Evolutionary conservation across 2,113 vertebrate species (phyloP).

Genomic region (Dinomys branickii): DNA sequence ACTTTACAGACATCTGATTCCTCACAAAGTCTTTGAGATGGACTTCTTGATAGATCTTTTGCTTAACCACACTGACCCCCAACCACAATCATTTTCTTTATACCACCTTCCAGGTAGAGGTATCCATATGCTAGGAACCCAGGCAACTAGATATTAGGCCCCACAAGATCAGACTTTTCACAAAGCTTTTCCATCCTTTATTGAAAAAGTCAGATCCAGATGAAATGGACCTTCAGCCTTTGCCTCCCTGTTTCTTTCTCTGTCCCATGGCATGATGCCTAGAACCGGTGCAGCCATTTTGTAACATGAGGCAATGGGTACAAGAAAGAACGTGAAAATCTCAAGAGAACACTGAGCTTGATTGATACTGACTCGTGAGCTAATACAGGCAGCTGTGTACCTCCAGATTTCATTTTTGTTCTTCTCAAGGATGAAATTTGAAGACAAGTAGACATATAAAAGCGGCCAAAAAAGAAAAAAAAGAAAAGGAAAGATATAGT

Average conservation of each 20-base stretch:
- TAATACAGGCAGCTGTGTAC: too few relatives aligned
- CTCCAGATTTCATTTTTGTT: neutral
- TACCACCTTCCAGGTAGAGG: neutral
- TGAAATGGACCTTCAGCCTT: neutral
- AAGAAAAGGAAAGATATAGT: neutral
- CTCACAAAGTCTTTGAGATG: neutral
- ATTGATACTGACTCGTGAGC: neutral
- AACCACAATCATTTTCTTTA: neutral
- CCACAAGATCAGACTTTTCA: neutral
- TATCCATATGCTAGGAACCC: neutral
- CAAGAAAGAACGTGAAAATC: neutral
- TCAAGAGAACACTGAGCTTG: neutral
- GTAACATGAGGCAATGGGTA: neutral
- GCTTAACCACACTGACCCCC: neutral
- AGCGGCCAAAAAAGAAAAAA: neutral
- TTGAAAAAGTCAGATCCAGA: neutral
- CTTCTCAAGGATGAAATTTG: conserved; percentile 32
- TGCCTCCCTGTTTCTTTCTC: neutral
- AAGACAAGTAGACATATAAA: neutral
- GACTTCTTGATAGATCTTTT: neutral
- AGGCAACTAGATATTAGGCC: neutral
- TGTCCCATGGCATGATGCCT: neutral
- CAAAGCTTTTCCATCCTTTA: neutral
- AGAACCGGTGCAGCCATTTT: neutral
- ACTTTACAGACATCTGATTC: neutral